Evolutionary conservation across 2,113 vertebrate genomes (phyloP).

Genomic region (Corydoras maculifer): DNA sequence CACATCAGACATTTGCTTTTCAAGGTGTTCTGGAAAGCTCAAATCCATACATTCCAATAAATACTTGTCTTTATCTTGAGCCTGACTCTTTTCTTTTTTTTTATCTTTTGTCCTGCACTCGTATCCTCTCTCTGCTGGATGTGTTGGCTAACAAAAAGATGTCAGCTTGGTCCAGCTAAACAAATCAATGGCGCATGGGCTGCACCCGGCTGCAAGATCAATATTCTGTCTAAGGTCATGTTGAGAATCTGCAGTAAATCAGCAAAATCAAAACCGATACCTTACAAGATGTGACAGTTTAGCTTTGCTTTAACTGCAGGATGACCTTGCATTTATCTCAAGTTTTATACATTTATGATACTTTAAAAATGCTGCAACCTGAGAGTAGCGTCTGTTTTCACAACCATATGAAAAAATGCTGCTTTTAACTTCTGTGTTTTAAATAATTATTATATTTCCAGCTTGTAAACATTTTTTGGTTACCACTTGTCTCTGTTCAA

Average conservation of each 20-base stretch:
- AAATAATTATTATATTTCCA: too few species aligned
- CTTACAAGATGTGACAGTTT: conserved; percentile 9
- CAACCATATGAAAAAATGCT: too few species aligned
- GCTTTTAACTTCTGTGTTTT: too few species aligned
- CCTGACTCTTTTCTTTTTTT: neutral
- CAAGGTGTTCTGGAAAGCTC: conserved; percentile 21
- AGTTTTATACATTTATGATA: neutral
- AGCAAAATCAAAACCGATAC: conserved; percentile 7
- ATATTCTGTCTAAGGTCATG: conserved; percentile 25
- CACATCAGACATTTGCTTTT: conserved; percentile 9
- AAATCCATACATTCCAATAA: conserved; percentile 23
- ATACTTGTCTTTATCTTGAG: conserved; percentile 5
- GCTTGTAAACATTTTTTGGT: too few species aligned
- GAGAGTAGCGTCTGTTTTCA: too few species aligned
- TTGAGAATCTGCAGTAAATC: conserved; percentile 7
- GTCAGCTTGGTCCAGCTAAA: conserved; percentile 67
- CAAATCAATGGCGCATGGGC: conserved; percentile 69
- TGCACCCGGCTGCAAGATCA: conserved; percentile 64
- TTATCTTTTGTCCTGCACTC: neutral
- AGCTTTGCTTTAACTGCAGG: neutral
- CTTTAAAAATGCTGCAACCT: neutral
- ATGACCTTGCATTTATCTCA: neutral
- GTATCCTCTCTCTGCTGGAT: conserved; percentile 46
- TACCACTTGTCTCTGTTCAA: too few species aligned
- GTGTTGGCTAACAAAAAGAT: conserved; percentile 68